Conservation (phyloP, 2,797 vertebrate species). For the Leptoclinus maculatus region DNA sequence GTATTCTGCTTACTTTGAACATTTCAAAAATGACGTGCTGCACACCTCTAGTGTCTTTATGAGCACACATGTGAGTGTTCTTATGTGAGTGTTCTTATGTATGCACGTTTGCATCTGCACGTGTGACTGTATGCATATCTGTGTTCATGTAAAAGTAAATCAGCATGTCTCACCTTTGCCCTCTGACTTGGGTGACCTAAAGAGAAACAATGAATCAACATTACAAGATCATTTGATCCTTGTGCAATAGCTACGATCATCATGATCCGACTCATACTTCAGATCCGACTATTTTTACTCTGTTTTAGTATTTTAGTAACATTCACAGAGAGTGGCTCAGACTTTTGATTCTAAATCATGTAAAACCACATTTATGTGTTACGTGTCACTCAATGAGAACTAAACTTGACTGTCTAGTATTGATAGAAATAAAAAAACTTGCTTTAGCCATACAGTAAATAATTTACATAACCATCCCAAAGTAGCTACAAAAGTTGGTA, state of each 20-base stretch:
- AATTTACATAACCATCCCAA: neutral
- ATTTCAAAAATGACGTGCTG: neutral
- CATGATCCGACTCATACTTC: neutral
- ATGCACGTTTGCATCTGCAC: neutral
- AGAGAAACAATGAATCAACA: constrained; percentile 16
- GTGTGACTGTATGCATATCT: neutral
- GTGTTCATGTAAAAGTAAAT: neutral
- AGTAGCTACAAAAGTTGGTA: neutral
- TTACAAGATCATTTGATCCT: neutral
- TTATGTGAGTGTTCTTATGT: neutral
- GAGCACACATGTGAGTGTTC: neutral
- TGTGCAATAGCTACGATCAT: neutral
- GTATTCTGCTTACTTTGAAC: neutral
- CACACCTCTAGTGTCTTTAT: neutral
- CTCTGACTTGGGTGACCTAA: constrained; percentile 77
- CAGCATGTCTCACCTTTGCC: constrained; percentile 74
- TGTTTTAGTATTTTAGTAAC: neutral
- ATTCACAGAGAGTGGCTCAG: neutral
- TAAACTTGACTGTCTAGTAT: neutral
- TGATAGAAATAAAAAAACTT: neutral
- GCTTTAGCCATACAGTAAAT: neutral
- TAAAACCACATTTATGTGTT: neutral
- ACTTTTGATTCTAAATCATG: neutral
- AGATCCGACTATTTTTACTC: neutral
- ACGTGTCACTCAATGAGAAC: neutral